Evolutionary conservation across 2,113 vertebrate genomes (phyloP).

Genomic region (Hippolais icterina): DNA sequence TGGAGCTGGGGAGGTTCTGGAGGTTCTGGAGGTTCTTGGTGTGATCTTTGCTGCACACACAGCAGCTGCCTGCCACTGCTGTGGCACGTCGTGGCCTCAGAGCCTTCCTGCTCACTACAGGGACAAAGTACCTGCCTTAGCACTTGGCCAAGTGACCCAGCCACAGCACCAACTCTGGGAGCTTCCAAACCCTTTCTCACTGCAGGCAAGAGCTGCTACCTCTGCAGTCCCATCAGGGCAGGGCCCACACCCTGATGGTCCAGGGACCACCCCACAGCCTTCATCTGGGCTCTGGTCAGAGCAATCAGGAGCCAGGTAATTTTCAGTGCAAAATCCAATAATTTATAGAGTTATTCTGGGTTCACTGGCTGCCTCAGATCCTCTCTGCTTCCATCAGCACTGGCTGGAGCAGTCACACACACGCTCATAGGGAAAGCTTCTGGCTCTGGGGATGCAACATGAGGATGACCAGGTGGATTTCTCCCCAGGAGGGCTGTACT

Average conservation of each 20-base stretch:
- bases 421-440: fast-evolving
- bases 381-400: neutral
- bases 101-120: neutral
- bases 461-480: neutral
- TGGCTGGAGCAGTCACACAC: neutral
- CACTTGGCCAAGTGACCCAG: neutral
- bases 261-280: neutral
- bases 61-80: neutral
- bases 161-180: neutral
- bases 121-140: neutral
- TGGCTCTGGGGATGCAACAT: neutral
- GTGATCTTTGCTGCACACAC: neutral
- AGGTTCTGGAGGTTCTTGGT: too few species aligned
- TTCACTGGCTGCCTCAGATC: neutral
- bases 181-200: neutral
- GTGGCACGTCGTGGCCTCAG: fast-evolving
- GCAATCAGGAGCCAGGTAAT: neutral
- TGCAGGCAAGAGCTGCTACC: neutral
- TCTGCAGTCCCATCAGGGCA: neutral
- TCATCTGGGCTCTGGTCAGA: fast-evolving
- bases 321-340: neutral
- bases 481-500: neutral
- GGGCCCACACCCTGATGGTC: neutral
- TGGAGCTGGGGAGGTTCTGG: neutral
- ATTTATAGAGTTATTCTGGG: neutral